phyloP scores from a whole-genome alignment of 1,140 invertebrate species.

The Chymomyza costata region DNA sequence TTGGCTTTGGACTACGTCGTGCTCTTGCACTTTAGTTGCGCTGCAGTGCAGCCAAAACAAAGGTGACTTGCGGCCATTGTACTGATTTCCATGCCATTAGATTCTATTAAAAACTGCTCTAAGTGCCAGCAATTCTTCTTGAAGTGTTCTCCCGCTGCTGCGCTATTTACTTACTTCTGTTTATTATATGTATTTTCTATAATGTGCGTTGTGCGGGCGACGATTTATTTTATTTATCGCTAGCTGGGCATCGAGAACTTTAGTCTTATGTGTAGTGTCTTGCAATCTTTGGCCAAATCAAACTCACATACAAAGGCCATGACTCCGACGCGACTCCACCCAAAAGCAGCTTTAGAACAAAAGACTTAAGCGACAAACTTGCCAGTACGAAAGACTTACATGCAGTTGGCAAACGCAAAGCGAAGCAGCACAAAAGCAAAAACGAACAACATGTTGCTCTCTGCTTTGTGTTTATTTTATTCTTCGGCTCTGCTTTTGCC shows the following conservation, averaged over 20 bases:
- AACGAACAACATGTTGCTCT: not conserved
- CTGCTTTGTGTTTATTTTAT: not conserved
- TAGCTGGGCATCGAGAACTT: constrained; percentile 6
- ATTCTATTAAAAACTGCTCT: constrained; percentile 15
- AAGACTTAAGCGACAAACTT: constrained; percentile 46
- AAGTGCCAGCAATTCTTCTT: too few species aligned
- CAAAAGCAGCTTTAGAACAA: constrained; percentile 42
- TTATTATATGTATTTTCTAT: too few species aligned
- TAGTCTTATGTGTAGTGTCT: too few species aligned
- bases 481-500: not conserved
- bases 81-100: constrained; percentile 39
- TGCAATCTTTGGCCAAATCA: too few species aligned
- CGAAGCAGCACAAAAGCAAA: constrained; percentile 7
- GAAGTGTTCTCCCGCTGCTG: too few species aligned
- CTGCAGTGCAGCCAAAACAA: too few species aligned
- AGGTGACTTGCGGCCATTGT: constrained; percentile 52
- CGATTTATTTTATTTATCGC: too few species aligned
- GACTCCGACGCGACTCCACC: constrained; percentile 22
- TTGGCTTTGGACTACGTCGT: not conserved
- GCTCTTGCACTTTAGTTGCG: constrained; percentile 2
- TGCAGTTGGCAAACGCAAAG: not conserved
- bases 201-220: too few species aligned
- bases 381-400: not conserved
- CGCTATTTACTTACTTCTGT: too few species aligned
- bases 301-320: constrained; percentile 8